Conservation (phyloP, 1,140 invertebrate species). For the Cecropterus lyciades region DNA sequence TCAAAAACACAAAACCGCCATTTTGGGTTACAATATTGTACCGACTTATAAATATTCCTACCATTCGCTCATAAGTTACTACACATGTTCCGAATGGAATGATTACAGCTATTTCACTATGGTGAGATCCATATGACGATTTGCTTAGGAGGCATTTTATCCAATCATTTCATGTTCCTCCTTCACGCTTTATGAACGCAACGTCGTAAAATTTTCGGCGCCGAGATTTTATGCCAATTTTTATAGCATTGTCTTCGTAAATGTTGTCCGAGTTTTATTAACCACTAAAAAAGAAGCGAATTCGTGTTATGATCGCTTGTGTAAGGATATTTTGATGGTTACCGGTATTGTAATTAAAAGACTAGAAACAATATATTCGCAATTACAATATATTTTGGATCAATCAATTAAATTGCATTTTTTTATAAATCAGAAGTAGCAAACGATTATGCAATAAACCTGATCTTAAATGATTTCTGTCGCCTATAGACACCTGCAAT, state of each 20-base stretch:
- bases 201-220: conserved; percentile 73
- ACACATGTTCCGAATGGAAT: not conserved
- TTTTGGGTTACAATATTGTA: too few relatives aligned
- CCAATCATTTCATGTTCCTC: conserved; percentile 58
- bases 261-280: conserved; percentile 76
- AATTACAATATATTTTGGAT: too few relatives aligned
- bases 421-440: too few relatives aligned
- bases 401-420: too few relatives aligned
- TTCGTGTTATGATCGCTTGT: conserved; percentile 48
- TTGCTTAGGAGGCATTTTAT: conserved; percentile 51
- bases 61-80: too few relatives aligned
- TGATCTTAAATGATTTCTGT: too few relatives aligned
- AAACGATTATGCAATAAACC: too few relatives aligned
- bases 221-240: conserved; percentile 78
- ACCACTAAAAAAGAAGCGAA: conserved; percentile 62
- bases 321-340: not conserved
- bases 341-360: not conserved
- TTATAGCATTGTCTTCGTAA: conserved; percentile 78
- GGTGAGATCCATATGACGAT: conserved; percentile 10
- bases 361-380: too few relatives aligned
- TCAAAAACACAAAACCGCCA: too few relatives aligned
- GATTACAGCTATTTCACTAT: not conserved
- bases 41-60: too few relatives aligned
- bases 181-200: conserved; percentile 63
- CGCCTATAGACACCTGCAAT: too few relatives aligned